Conservation (phyloP, 1,140 invertebrate species). For the Philaenus spumarius region DNA sequence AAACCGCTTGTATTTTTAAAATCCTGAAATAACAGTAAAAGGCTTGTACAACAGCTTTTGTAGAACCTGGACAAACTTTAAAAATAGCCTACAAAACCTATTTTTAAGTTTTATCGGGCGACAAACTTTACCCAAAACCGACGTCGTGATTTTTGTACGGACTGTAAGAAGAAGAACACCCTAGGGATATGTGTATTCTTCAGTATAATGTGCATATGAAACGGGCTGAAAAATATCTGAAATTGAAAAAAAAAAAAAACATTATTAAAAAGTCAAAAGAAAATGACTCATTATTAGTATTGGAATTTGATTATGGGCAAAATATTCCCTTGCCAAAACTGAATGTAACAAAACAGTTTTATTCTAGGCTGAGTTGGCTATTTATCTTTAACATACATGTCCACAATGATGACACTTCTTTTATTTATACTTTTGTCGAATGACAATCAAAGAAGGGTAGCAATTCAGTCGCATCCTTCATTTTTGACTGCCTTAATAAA, state of each 20-base stretch:
- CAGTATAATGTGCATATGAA: constrained; percentile 3
- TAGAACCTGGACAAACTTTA: neutral
- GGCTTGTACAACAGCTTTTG: neutral
- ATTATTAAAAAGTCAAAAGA: constrained; percentile 1
- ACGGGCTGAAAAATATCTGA: neutral
- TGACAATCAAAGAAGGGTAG: constrained; percentile 6
- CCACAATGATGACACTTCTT: no score
- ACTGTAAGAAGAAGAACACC: no score
- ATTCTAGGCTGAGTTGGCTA: constrained; percentile 11
- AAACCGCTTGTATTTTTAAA: neutral
- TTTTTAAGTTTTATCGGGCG: neutral
- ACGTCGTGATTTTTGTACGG: no score
- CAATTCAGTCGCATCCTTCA: no score
- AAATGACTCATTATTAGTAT: constrained; percentile 8
- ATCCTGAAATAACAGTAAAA: neutral
- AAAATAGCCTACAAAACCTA: neutral
- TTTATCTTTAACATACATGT: constrained; percentile 19
- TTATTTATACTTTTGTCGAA: constrained; percentile 15
- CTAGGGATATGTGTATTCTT: neutral
- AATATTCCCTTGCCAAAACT: constrained; percentile 20
- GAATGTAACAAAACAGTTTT: constrained; percentile 18
- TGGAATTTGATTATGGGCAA: constrained; percentile 23
- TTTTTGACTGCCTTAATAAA: no score
- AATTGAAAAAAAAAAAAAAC: constrained; percentile 2
- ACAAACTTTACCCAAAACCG: neutral